Conservation (phyloP, 37 sponge, comb jelly and placozoan species). For the Eunapius fragilis region DNA sequence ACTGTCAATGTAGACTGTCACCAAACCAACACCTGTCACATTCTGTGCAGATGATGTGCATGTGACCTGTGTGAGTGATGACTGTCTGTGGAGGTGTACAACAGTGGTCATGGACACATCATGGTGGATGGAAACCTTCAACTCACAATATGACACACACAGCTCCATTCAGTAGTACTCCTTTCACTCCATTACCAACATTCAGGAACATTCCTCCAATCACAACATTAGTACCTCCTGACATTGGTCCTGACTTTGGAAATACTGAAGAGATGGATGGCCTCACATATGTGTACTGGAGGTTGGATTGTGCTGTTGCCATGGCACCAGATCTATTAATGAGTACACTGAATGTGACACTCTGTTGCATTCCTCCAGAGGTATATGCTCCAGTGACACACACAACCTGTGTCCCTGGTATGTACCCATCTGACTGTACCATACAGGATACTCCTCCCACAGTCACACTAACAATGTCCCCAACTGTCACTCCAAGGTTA, state of each 20-base stretch:
- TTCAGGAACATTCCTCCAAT: slow-evolving; percentile 62
- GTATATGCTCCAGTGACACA: slow-evolving; percentile 20
- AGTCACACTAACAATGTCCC: slow-evolving; percentile 19
- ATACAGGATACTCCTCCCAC: slow-evolving; percentile 31
- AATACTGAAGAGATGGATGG: slow-evolving; percentile 36
- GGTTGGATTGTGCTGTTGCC: not conserved
- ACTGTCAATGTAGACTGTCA: slow-evolving; percentile 34
- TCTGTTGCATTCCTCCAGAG: not conserved
- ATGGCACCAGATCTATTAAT: not conserved
- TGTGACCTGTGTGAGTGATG: not conserved
- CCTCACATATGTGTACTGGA: slow-evolving; percentile 6
- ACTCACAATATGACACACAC: slow-evolving; percentile 10
- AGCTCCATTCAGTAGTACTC: slow-evolving; percentile 26
- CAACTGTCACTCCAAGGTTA: slow-evolving; percentile 57
- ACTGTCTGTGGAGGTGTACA: not conserved
- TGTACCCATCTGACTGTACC: slow-evolving; percentile 16
- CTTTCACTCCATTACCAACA: slow-evolving; percentile 52
- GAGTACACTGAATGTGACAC: too few relatives aligned
- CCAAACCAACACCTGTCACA: not conserved
- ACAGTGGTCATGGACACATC: not conserved
- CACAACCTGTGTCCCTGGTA: slow-evolving; percentile 17
- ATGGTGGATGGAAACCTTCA: not conserved
- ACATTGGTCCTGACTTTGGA: slow-evolving; percentile 75
- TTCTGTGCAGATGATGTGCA: slow-evolving; percentile 10
- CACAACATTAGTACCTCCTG: slow-evolving; percentile 72